Base-by-base conservation (phyloP, 2,888 invertebrate species). In the Lamellibrachia satsuma region DNA sequence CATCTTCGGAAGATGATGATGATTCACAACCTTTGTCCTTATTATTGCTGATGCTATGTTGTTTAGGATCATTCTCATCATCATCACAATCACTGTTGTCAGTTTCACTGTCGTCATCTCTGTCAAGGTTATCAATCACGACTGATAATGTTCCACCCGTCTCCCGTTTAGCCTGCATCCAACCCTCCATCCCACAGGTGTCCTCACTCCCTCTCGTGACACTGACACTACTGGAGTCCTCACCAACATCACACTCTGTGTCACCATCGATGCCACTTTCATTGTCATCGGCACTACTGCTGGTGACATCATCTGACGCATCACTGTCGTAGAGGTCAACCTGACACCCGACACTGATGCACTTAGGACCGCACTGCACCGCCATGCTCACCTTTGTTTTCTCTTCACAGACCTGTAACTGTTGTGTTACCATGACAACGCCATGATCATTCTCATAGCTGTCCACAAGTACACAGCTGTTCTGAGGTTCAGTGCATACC, bases 291-390 rank as follows among this genome's bases (percentile, higher is more conserved):
- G 15, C 75, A 75, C 75, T 75, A 15, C 75, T 75, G 75, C 75
- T 75, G 75, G 75, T 22, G 75, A 75, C 75, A n/a, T 75, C 22
- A 75, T 75, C 75, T 22, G 75, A 75, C 75, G n/a, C 75, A n/a
- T 75, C 75, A 75, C 75, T 75, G 75, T 75, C 75, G 22, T 75
- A 75, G 75, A 75, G 75, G 75, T 75, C 75, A 75, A 75, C 75
- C 22, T 75, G 75, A 75, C 75, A 75, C 15, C 75, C 75, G 22
- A 75, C 22, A 22, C 22, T 75, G 75, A 75, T n/a, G n/a, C 75
- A 75, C 22, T 3, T n/a, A 15, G 15, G 75, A 22, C 22, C 22
- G n/a, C 75, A 75, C 75, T 75, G 75, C 75, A 75, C 75, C 75
- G 75, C 75, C 6, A 75, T n/a, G n/a, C 75, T 75, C 22, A 75